Conservation (phyloP, 2,888 invertebrate species). For the Drosophila maculinotata region DNA sequence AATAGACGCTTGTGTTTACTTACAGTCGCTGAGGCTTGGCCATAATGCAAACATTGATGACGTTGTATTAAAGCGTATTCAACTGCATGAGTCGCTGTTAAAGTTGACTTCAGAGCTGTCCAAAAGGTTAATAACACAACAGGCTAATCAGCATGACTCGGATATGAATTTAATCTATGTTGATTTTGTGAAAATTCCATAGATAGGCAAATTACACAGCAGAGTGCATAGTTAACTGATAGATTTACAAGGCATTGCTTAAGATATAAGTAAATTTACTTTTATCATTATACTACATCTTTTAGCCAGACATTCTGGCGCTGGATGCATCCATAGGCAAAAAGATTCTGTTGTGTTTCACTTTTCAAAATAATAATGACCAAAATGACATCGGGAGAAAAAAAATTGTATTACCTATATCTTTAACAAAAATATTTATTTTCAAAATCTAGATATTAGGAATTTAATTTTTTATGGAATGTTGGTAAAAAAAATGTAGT, state of each 20-base stretch:
- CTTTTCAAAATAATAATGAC: no score
- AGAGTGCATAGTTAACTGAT: conserved; percentile 27
- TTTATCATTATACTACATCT: no score
- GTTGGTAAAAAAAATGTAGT: no score
- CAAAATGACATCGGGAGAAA: no score
- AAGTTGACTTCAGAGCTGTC: conserved; percentile 21
- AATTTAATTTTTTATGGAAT: no score
- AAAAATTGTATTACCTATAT: no score
- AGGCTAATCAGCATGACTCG: conserved; percentile 29
- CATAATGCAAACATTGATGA: conserved; percentile 57
- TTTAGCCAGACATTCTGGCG: conserved; percentile 42
- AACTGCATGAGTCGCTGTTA: conserved; percentile 30
- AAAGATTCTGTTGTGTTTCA: no score
- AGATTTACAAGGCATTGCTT: conserved; percentile 35
- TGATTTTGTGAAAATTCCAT: conserved; percentile 39
- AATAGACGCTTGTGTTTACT: conserved; percentile 39
- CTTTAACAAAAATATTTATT: no score
- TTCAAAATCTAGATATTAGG: no score
- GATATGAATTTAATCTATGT: conserved; percentile 3
- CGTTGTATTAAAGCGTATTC: conserved; percentile 32
- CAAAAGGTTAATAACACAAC: conserved; percentile 44
- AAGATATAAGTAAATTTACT: background rate
- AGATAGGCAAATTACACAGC: conserved; percentile 39
- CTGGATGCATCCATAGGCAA: no score
- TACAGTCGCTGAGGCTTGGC: conserved; percentile 8